These are phyloP conservation scores for Paramisgurnus dabryanus DNA, from an alignment of 2,113 vertebrate species.

Conservation along the genomic window DNA sequence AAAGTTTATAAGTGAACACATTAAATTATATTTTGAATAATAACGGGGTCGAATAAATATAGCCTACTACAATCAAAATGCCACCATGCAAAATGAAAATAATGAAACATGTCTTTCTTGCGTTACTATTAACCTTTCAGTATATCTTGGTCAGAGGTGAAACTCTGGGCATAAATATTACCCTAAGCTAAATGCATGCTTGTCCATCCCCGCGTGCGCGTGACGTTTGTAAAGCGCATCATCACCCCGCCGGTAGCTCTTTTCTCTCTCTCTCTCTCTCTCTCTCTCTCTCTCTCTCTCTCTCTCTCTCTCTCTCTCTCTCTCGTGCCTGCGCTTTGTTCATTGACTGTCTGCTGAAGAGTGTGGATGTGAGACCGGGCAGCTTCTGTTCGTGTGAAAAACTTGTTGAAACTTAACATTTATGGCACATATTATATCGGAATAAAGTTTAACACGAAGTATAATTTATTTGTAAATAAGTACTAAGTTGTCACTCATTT, in stretches of 20 bases:
- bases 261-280: constrained; percentile 1
- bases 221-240: constrained; percentile 45
- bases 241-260: neutral
- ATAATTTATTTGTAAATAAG: neutral
- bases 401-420: constrained; percentile 18
- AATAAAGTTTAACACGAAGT: neutral
- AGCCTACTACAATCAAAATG: neutral
- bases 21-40: neutral
- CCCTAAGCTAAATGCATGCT: neutral
- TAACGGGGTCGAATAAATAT: neutral
- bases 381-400: neutral
- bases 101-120: neutral
- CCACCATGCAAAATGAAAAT: neutral
- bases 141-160: neutral
- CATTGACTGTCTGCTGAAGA: constrained; percentile 8
- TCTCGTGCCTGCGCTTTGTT: constrained; percentile 7
- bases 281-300: constrained; percentile 2
- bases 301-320: constrained; percentile 7
- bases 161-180: neutral
- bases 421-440: neutral
- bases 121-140: neutral
- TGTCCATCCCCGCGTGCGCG: neutral
- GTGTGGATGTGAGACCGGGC: neutral
- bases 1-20: neutral
- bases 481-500: neutral